phyloP scores from a whole-genome alignment of 2,797 vertebrate genomes.

The Myoxocephalus aenaeus region DNA sequence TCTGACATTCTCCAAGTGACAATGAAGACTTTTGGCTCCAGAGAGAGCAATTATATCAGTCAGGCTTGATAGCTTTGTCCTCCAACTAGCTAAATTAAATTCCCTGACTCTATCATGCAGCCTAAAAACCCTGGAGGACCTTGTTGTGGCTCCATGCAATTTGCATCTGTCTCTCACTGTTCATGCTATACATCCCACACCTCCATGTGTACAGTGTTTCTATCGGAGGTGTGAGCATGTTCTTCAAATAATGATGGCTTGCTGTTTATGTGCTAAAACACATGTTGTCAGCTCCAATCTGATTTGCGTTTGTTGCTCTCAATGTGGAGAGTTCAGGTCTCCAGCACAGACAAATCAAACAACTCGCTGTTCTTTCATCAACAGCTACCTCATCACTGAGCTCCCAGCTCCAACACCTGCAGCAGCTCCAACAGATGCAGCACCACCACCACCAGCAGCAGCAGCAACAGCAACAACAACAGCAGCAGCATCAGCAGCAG shows the following conservation, averaged over 20 bases:
- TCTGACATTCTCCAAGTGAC: constrained; percentile 75
- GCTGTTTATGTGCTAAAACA: constrained; percentile 42
- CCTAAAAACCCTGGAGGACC: constrained; percentile 70
- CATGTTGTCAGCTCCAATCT: constrained; percentile 24
- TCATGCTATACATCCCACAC: constrained; percentile 61
- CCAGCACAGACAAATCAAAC: constrained; percentile 10
- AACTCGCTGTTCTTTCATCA: constrained; percentile 57
- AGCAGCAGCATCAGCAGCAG: constrained; percentile 81
- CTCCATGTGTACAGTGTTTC: constrained; percentile 37
- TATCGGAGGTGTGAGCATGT: constrained; percentile 61
- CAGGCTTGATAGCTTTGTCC: constrained; percentile 78
- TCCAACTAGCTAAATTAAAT: constrained; percentile 78
- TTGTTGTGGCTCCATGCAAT: constrained; percentile 76
- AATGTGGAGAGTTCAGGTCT: constrained; percentile 12
- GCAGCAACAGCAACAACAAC: constrained; percentile 80
- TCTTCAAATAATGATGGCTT: constrained; percentile 54
- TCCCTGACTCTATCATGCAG: constrained; percentile 59
- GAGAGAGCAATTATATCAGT: constrained; percentile 79
- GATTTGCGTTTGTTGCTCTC: constrained; percentile 23
- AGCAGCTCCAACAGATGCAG: constrained; percentile 96
- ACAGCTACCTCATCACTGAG: constrained; percentile 99
- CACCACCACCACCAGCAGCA: constrained; percentile 90
- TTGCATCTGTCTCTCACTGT: constrained; percentile 72
- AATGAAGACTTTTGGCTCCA: constrained; percentile 77
- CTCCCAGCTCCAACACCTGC: constrained; percentile 98